These are phyloP conservation scores for Trachops cirrhosus DNA, from an alignment of 2,797 vertebrate genomes.

Conservation along the genomic window DNA sequence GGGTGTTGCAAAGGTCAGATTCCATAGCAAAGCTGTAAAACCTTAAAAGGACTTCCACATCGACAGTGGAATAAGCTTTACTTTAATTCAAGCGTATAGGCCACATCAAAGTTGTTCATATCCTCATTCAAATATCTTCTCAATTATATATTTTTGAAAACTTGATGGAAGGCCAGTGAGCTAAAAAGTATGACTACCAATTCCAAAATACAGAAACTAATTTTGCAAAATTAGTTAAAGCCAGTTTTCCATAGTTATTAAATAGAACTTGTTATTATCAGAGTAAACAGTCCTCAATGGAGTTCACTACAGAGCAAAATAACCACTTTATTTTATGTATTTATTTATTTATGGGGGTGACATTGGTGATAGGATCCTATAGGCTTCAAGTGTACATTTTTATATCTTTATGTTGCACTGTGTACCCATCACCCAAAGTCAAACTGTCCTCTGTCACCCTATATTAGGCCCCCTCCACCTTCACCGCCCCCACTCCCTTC, in stretches of 20 bases:
- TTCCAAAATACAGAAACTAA: neutral
- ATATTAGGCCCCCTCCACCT: neutral
- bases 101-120: conserved; percentile 45
- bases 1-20: conserved; percentile 26
- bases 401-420: neutral
- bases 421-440: neutral
- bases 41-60: conserved; percentile 21
- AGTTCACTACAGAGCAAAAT: neutral
- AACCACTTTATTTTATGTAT: neutral
- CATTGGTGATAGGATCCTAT: neutral
- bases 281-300: neutral
- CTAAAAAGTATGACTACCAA: neutral
- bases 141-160: conserved; percentile 7
- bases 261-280: neutral
- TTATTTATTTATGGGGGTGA: neutral
- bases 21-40: conserved; percentile 43
- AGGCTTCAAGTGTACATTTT: neutral
- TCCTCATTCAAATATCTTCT: conserved; percentile 57
- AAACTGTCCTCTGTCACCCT: neutral
- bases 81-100: conserved; percentile 50
- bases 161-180: neutral
- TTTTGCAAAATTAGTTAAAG: conserved; percentile 9
- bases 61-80: conserved; percentile 41
- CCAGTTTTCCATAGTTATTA: neutral
- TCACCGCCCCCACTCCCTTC: neutral